Conservation (phyloP, 64 coral and sea anemone species). For the Actinia equina region DNA sequence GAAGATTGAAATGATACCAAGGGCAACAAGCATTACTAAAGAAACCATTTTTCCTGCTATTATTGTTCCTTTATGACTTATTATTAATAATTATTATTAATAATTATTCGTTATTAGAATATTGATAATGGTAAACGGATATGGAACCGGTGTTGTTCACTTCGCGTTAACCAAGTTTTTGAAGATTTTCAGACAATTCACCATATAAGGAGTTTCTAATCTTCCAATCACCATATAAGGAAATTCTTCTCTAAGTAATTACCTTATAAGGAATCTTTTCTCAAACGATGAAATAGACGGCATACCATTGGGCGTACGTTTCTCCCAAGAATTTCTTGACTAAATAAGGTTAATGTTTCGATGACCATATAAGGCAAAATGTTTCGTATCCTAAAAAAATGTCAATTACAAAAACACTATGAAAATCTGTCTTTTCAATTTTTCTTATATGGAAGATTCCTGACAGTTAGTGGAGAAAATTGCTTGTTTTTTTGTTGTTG, state of each 20-base stretch:
- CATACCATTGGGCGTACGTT: neutral
- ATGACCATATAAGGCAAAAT: too few species aligned
- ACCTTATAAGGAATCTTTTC: neutral
- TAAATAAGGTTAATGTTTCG: too few species aligned
- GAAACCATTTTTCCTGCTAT: neutral
- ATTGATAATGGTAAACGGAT: too few species aligned
- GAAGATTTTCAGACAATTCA: neutral
- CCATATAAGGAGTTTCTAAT: neutral
- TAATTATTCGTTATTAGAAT: too few species aligned
- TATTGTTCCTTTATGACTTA: neutral
- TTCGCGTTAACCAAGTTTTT: neutral
- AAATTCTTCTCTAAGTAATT: neutral
- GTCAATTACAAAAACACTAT: too few species aligned
- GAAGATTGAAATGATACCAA: slow-evolving; percentile 22
- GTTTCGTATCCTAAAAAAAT: too few species aligned
- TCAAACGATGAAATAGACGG: neutral
- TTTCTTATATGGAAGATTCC: too few species aligned
- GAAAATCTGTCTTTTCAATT: too few species aligned
- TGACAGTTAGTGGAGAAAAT: too few species aligned
- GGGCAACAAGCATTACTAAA: neutral
- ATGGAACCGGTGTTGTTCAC: too few species aligned
- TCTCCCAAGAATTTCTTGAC: neutral
- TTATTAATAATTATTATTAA: too few species aligned
- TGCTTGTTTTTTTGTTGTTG: too few species aligned
- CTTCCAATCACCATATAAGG: neutral